A percentile compares a stretch with the other conserved stretches of the same genome.
phyloP scores from a whole-genome alignment of 2,888 invertebrate species.

The Muschampia plurimacula region DNA sequence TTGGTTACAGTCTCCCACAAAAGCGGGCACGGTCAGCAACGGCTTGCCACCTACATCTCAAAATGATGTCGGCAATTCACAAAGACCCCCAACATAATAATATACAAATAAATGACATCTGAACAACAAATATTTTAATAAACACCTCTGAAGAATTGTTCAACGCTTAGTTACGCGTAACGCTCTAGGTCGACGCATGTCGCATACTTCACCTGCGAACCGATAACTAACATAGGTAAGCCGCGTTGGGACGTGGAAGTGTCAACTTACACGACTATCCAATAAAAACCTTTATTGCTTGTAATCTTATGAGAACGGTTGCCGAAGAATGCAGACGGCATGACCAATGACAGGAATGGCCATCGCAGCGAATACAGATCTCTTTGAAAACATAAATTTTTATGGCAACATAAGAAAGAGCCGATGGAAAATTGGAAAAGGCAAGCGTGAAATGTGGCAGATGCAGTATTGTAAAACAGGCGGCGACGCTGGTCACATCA shows the following conservation, averaged over 20 bases:
- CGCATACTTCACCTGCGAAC: conserved; percentile 49
- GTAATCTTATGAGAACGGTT: conserved; percentile 28
- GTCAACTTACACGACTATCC: conserved; percentile 40
- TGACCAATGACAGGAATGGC: conserved; percentile 72
- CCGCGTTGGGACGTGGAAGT: background rate
- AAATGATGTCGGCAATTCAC: conserved; percentile 67
- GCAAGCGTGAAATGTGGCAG: conserved; percentile 81
- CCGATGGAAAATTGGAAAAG: conserved; percentile 78
- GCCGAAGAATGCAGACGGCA: conserved; percentile 56
- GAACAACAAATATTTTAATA: conserved; percentile 86
- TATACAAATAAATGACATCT: conserved; percentile 82
- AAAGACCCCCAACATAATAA: conserved; percentile 67
- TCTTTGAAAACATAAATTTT: conserved; percentile 74
- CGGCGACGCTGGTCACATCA: conserved; percentile 49
- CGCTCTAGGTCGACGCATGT: conserved; percentile 58
- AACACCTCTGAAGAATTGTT: conserved; percentile 80
- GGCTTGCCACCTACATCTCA: conserved; percentile 58
- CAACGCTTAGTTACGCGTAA: conserved; percentile 75
- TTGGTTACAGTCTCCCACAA: conserved; percentile 77
- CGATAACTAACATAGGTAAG: background rate
- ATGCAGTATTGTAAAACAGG: conserved; percentile 64
- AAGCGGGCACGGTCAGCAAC: conserved; percentile 61
- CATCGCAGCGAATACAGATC: conserved; percentile 67
- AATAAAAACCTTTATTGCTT: conserved; percentile 35
- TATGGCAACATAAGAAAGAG: conserved; percentile 71